Evolutionary conservation across 2,888 invertebrate species (phyloP).

Genomic region (Drosophila phalerata): DNA sequence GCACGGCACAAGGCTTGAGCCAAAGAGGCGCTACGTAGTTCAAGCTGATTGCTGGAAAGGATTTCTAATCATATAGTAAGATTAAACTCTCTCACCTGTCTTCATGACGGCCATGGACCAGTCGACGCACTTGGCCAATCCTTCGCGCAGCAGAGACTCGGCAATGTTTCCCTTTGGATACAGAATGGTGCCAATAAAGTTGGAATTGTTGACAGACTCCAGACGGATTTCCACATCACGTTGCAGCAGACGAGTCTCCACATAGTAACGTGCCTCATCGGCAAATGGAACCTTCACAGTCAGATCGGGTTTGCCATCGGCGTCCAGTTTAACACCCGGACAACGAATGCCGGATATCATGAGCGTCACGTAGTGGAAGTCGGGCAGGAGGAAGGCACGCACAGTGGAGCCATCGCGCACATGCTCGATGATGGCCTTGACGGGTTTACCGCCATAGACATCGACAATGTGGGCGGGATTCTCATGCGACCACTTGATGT

Average conservation of each 20-base stretch:
- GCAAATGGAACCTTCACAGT: conserved; percentile 89
- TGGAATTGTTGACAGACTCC: conserved; percentile 96
- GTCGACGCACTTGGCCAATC: conserved; percentile 97
- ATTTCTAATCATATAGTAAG: background rate
- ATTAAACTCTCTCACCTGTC: conserved; percentile 86
- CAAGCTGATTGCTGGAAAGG: conserved; percentile 45
- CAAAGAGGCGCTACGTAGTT: conserved; percentile 57
- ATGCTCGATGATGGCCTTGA: conserved; percentile 98
- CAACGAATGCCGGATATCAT: conserved; percentile 98
- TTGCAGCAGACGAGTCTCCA: conserved; percentile 96
- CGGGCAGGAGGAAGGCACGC: conserved; percentile 95
- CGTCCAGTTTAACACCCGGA: conserved; percentile 92
- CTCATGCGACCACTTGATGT: conserved; percentile 95
- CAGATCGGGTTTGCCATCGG: conserved; percentile 90
- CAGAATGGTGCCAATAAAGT: conserved; percentile 96
- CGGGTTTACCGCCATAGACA: conserved; percentile 93
- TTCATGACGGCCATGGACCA: conserved; percentile 95
- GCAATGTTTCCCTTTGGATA: conserved; percentile 98
- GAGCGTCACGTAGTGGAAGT: conserved; percentile 95
- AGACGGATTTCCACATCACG: conserved; percentile 95
- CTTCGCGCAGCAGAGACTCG: conserved; percentile 94
- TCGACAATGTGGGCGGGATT: conserved; percentile 94
- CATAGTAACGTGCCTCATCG: conserved; percentile 97
- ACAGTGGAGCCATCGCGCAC: conserved; percentile 99
- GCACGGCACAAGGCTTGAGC: conserved; percentile 57